Conservation (phyloP, 2,888 invertebrate genomes). For the Anoncus sp. region DNA sequence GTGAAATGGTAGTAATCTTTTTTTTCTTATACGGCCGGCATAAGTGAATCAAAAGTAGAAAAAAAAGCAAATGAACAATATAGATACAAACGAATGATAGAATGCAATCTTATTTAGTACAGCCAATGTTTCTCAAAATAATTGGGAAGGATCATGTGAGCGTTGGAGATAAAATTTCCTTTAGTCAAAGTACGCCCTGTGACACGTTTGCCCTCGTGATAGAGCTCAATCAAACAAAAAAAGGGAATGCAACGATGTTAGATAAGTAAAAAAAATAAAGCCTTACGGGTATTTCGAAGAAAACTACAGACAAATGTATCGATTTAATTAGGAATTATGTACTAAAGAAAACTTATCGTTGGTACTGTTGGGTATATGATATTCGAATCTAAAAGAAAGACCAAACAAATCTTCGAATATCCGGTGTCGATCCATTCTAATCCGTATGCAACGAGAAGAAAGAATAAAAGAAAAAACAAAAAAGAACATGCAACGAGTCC, state of each 20-base stretch:
- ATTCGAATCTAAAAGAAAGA: conserved; percentile 15
- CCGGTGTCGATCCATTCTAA: conserved; percentile 38
- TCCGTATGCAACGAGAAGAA: conserved; percentile 43
- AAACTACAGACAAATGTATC: neutral
- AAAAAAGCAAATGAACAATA: neutral
- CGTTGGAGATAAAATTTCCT: too few species aligned
- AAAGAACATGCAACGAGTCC: conserved; percentile 78
- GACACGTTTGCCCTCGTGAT: neutral
- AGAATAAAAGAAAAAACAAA: conserved; percentile 37
- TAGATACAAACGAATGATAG: neutral
- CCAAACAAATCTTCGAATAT: conserved; percentile 9
- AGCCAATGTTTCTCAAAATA: neutral
- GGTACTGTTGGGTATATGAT: neutral
- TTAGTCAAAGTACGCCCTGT: too few species aligned
- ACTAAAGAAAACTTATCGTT: conserved; percentile 5
- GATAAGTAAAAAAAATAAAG: neutral
- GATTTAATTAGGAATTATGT: conserved; percentile 2
- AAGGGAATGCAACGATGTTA: neutral
- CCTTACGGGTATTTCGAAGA: neutral
- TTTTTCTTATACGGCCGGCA: neutral
- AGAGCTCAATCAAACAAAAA: neutral
- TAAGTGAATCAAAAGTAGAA: neutral
- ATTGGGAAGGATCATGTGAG: too few species aligned
- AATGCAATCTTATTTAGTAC: neutral
- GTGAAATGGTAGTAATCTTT: neutral